Evolutionary conservation across 2,888 invertebrate genomes (phyloP).

Genomic region (Lasioglossum malachurum): DNA sequence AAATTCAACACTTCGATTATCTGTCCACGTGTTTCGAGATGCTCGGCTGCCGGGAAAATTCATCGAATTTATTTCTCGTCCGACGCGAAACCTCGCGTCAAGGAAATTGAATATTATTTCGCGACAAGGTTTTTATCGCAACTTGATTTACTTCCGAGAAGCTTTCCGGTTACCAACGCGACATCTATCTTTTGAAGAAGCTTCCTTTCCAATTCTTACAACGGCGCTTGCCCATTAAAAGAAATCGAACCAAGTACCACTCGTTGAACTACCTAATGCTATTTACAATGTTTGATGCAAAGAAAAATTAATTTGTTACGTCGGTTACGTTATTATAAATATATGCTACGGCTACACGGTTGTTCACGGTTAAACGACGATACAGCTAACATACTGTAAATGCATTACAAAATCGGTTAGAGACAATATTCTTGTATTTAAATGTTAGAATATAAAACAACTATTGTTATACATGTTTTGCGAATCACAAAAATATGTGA

Average conservation of each 20-base stretch:
- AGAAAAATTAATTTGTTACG: neutral
- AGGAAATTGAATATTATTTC: neutral
- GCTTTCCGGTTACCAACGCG: slow-evolving; percentile 58
- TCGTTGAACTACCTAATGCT: neutral
- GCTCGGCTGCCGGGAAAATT: neutral
- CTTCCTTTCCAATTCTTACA: neutral
- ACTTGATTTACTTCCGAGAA: slow-evolving; percentile 39
- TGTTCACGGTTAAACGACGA: neutral
- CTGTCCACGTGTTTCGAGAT: neutral
- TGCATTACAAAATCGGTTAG: neutral
- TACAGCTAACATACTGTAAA: neutral
- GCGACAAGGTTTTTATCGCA: neutral
- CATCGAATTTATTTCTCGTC: slow-evolving; percentile 10
- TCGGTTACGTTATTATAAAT: neutral
- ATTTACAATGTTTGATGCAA: neutral
- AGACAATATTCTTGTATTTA: neutral
- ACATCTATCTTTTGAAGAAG: slow-evolving; percentile 54
- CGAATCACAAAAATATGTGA: neutral
- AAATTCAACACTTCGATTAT: slow-evolving; percentile 24
- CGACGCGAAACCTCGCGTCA: neutral
- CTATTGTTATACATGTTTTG: neutral
- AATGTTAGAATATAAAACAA: slow-evolving; percentile 9
- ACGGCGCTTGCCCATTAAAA: slow-evolving; percentile 18
- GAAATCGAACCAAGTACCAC: slow-evolving; percentile 46
- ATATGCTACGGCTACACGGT: neutral